Percentiles rank a stretch among this genome's conserved stretches.
Evolutionary conservation across 2,888 invertebrate genomes (phyloP).

Genomic region (Quadriops clusia): DNA sequence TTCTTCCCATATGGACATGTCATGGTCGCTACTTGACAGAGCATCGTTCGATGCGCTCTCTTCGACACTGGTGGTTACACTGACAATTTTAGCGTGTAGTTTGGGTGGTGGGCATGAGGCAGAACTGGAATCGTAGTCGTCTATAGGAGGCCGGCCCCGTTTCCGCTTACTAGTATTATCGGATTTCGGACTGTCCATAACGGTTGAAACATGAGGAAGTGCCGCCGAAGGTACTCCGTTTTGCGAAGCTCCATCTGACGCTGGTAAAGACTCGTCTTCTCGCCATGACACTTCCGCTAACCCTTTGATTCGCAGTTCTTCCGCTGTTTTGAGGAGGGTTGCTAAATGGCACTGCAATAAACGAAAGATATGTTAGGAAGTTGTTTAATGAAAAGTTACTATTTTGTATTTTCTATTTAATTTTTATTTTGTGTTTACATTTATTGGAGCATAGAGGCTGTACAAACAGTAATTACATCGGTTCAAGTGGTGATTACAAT

Average conservation of each 20-base stretch:
- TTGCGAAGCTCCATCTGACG: constrained; percentile 24
- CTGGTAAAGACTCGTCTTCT: constrained; percentile 44
- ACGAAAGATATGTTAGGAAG: too few relatives aligned
- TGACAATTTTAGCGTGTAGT: constrained; percentile 41
- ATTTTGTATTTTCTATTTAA: too few relatives aligned
- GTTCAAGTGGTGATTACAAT: too few relatives aligned
- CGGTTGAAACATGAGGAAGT: constrained; percentile 34
- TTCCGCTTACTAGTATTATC: constrained; percentile 44
- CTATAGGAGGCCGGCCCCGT: constrained; percentile 55
- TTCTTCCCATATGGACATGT: constrained; percentile 34
- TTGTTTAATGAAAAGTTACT: too few relatives aligned
- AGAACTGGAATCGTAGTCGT: constrained; percentile 44
- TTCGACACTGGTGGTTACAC: constrained; percentile 33
- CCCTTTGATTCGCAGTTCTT: constrained; percentile 84
- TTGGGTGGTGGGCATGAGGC: constrained; percentile 8
- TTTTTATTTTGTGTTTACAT: too few relatives aligned
- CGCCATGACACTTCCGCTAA: constrained; percentile 83
- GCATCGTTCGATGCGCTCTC: constrained; percentile 35
- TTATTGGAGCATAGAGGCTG: too few relatives aligned
- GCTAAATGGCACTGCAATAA: constrained; percentile 70
- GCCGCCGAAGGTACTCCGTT: constrained; percentile 28
- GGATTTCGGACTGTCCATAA: constrained; percentile 32
- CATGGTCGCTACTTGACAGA: constrained; percentile 35
- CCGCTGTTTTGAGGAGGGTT: constrained; percentile 80
- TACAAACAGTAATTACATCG: too few relatives aligned